A percentile compares a stretch with the other conserved stretches of the same genome.
phyloP scores from a whole-genome alignment of 1,140 invertebrate species.

The Hesperophylax magnus region DNA sequence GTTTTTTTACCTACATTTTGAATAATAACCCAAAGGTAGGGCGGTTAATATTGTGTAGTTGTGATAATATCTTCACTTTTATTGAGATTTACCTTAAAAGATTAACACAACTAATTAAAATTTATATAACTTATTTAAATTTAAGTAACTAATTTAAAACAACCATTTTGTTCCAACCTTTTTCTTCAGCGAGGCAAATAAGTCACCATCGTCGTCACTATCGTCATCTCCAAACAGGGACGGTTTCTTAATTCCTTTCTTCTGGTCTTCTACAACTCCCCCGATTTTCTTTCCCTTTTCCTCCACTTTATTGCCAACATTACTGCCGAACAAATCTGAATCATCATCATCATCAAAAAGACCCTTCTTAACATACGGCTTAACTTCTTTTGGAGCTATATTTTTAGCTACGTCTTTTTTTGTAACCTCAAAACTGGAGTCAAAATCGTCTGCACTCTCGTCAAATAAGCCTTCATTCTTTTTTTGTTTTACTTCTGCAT shows the following conservation, averaged over 20 bases:
- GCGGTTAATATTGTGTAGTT: too few species aligned
- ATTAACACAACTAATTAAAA: too few species aligned
- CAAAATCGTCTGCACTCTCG: constrained; percentile 23
- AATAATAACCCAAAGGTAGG: too few species aligned
- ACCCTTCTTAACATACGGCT: neutral
- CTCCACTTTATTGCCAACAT: neutral
- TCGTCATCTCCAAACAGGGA: constrained; percentile 40
- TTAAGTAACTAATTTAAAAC: too few species aligned
- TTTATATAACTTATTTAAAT: too few species aligned
- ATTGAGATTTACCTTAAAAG: too few species aligned
- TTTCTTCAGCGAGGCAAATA: constrained; percentile 45
- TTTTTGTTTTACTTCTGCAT: neutral
- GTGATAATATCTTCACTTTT: too few species aligned
- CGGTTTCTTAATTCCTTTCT: constrained; percentile 14
- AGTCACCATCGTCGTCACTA: constrained; percentile 40
- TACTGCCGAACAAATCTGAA: constrained; percentile 21
- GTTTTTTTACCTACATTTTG: too few species aligned
- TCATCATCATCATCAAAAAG: constrained; percentile 40
- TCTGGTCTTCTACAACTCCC: neutral
- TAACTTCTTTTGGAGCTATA: neutral
- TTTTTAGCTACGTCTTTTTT: constrained; percentile 4
- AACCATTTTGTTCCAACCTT: neutral
- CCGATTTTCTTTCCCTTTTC: neutral
- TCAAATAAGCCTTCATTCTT: constrained; percentile 24
- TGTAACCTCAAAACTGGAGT: constrained; percentile 22